Conservation (phyloP, 2,888 invertebrate genomes). For the Poecilus cupreus region DNA sequence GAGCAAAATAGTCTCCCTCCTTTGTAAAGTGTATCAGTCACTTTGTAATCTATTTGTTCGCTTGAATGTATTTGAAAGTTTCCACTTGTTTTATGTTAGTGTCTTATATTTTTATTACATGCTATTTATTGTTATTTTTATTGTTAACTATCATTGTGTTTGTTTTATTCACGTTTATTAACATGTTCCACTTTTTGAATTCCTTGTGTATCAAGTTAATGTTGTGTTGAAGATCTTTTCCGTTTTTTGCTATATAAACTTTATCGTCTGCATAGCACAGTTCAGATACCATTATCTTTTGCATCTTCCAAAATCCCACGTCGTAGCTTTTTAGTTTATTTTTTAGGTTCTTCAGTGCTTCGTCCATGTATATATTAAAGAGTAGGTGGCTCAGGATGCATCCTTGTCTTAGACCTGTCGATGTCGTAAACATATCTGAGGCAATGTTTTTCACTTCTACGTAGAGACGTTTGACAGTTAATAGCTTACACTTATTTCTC, state of each 20-base stretch:
- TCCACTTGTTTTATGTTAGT: no score
- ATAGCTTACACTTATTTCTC: not conserved
- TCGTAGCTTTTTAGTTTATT: not conserved
- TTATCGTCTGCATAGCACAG: slow-evolving; percentile 7
- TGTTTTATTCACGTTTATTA: not conserved
- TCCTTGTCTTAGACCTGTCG: not conserved
- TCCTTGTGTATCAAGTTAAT: not conserved
- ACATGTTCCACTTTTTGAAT: not conserved
- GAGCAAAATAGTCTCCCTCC: no score
- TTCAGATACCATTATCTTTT: not conserved
- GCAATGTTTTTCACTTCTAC: not conserved
- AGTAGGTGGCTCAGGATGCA: slow-evolving; percentile 1
- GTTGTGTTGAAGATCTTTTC: slow-evolving; percentile 12
- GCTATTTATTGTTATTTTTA: no score
- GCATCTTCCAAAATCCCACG: slow-evolving; percentile 11
- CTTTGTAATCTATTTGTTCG: no score
- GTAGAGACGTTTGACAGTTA: slow-evolving; percentile 18
- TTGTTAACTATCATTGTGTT: slow-evolving; percentile 25
- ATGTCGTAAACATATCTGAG: not conserved
- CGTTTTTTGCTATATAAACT: not conserved
- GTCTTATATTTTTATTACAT: no score
- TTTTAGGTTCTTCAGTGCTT: not conserved
- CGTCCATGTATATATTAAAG: not conserved
- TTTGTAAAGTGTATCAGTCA: no score
- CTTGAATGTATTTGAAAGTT: no score